Conservation (phyloP, 2,797 vertebrate species). For the Epinephelus coioides region DNA sequence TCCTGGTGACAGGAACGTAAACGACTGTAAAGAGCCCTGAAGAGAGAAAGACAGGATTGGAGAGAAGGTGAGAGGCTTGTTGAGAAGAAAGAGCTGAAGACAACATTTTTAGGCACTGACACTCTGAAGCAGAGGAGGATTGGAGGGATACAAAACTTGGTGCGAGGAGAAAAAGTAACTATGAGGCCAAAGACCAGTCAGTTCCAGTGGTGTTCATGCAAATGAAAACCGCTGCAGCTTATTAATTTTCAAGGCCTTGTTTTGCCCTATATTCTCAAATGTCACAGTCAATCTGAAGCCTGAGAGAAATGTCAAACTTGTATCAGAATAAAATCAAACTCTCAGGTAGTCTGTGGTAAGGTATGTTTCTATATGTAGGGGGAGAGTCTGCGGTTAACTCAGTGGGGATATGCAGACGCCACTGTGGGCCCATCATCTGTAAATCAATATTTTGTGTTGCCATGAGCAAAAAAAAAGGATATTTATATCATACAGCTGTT, state of each 20-base stretch:
- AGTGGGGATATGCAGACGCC: conserved; percentile 35
- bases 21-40: conserved; percentile 40
- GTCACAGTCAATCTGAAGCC: conserved; percentile 68
- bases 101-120: conserved; percentile 29
- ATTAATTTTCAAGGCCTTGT: conserved; percentile 73
- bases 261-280: conserved; percentile 72
- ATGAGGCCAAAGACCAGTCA: conserved; percentile 38
- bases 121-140: conserved; percentile 1
- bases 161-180: conserved; percentile 10
- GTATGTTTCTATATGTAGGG: conserved; percentile 31
- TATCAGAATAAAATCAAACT: conserved; percentile 49
- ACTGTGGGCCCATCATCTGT: conserved; percentile 52
- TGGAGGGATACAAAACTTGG: conserved; percentile 8
- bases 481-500: conserved; percentile 37
- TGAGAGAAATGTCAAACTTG: conserved; percentile 62
- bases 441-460: conserved; percentile 69
- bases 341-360: conserved; percentile 33
- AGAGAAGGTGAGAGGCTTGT: conserved; percentile 48
- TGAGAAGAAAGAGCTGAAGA: conserved; percentile 39
- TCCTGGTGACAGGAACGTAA: conserved; percentile 40
- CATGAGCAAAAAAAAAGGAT: conserved; percentile 39
- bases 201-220: conserved; percentile 60
- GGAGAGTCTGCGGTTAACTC: conserved; percentile 47
- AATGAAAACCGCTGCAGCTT: conserved; percentile 67
- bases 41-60: conserved; percentile 24